Evolutionary conservation across 2,888 invertebrate genomes (phyloP).

Genomic region (Euphydryas editha): DNA sequence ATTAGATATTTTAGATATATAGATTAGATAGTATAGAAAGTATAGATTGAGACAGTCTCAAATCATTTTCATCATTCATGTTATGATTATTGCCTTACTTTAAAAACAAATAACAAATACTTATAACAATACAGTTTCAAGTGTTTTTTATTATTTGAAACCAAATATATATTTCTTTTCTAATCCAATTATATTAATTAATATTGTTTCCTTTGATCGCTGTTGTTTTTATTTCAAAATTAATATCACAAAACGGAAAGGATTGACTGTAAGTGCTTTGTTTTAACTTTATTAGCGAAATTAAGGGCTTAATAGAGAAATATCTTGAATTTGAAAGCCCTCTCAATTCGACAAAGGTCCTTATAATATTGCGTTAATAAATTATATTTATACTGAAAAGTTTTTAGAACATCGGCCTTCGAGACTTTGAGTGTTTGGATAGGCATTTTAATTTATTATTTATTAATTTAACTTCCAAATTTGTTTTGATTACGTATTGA

Average conservation of each 20-base stretch:
- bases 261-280: conserved; percentile 33
- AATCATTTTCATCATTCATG: no score
- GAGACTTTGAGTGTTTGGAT: neutral
- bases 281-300: conserved; percentile 37
- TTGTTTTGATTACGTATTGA: neutral
- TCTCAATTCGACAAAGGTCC: conserved; percentile 22
- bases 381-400: conserved; percentile 15
- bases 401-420: conserved; percentile 2
- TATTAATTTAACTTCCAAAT: conserved; percentile 5
- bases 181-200: conserved; percentile 19
- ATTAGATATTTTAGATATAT: no score
- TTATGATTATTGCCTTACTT: no score
- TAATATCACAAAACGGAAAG: conserved; percentile 28
- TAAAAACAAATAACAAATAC: no score
- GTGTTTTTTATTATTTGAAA: neutral
- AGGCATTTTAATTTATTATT: conserved; percentile 7
- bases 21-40: no score
- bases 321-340: conserved; percentile 22
- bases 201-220: conserved; percentile 31
- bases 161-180: neutral
- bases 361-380: conserved; percentile 7
- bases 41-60: no score
- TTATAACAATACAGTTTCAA: neutral
- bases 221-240: conserved; percentile 26
- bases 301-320: conserved; percentile 26